phyloP scores from a whole-genome alignment of 2,888 invertebrate genomes.

The Heliconius charithonia region DNA sequence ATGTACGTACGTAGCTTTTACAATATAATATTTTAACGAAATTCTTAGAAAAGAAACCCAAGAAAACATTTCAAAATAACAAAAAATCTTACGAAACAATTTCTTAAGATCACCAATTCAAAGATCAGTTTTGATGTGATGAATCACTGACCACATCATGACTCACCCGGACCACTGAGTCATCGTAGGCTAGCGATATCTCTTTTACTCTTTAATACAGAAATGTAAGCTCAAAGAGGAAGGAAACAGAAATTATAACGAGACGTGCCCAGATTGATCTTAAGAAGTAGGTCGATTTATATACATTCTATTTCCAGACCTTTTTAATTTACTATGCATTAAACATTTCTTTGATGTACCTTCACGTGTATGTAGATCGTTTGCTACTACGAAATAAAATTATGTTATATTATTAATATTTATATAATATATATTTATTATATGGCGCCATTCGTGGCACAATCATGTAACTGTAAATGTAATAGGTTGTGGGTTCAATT shows the following conservation, averaged over 20 bases:
- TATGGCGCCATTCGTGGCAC: neutral
- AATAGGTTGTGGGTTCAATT: neutral
- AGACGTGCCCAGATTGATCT: slow-evolving; percentile 36
- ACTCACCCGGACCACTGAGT: slow-evolving; percentile 57
- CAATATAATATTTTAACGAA: neutral
- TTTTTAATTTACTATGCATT: slow-evolving; percentile 41
- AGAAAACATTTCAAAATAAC: neutral
- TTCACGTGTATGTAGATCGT: slow-evolving; percentile 32
- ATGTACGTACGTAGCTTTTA: too few relatives aligned
- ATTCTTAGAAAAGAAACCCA: neutral
- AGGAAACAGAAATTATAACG: slow-evolving; percentile 34
- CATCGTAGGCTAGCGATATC: slow-evolving; percentile 45
- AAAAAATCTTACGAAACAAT: slow-evolving; percentile 4
- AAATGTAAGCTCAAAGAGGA: slow-evolving; percentile 34
- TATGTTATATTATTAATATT: neutral
- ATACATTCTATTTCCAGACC: slow-evolving; percentile 48
- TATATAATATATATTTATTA: too few relatives aligned
- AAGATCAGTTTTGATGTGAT: slow-evolving; percentile 50
- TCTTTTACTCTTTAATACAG: slow-evolving; percentile 37
- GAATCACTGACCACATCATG: slow-evolving; percentile 70
- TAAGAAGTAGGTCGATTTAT: slow-evolving; percentile 50
- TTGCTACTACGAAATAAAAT: slow-evolving; percentile 27
- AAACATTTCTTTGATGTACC: slow-evolving; percentile 40
- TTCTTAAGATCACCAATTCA: slow-evolving; percentile 44
- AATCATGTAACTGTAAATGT: neutral